Conservation (phyloP, 1,140 invertebrate genomes). For the Venturia canescens region DNA sequence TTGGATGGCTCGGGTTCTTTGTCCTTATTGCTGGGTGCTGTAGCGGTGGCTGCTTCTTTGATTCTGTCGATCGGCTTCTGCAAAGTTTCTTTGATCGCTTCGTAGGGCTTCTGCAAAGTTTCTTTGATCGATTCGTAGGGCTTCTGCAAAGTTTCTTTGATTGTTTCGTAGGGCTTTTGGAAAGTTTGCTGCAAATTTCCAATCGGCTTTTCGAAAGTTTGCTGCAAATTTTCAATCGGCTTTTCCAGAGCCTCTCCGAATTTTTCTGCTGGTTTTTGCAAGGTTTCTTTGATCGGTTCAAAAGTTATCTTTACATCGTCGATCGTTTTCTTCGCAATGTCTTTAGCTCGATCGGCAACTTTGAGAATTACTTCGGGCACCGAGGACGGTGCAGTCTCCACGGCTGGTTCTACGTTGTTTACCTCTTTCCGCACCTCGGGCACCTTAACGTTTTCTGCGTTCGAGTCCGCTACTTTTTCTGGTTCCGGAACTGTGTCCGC, state of each 20-base stretch:
- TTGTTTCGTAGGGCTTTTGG: background rate
- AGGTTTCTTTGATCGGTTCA: background rate
- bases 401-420: slow-evolving; percentile 20
- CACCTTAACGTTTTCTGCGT: slow-evolving; percentile 45
- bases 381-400: slow-evolving; percentile 57
- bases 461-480: slow-evolving; percentile 50
- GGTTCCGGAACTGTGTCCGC: background rate
- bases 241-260: slow-evolving; percentile 16
- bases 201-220: background rate
- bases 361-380: slow-evolving; percentile 75
- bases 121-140: slow-evolving; percentile 40
- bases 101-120: background rate
- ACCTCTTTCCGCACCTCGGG: slow-evolving; percentile 14
- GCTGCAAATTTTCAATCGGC: background rate
- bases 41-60: slow-evolving; percentile 43
- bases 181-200: slow-evolving; percentile 2
- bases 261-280: slow-evolving; percentile 42
- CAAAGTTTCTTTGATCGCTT: background rate
- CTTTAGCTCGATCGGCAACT: slow-evolving; percentile 63
- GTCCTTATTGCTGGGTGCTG: background rate
- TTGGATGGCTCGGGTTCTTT: slow-evolving; percentile 15
- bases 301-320: slow-evolving; percentile 9
- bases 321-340: slow-evolving; percentile 36
- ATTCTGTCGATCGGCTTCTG: slow-evolving; percentile 3
- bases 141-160: slow-evolving; percentile 11